A percentile compares a stretch with the other conserved stretches of the same genome.
Conservation (phyloP, 1,140 invertebrate species). For the Leptopilina boulardi region DNA sequence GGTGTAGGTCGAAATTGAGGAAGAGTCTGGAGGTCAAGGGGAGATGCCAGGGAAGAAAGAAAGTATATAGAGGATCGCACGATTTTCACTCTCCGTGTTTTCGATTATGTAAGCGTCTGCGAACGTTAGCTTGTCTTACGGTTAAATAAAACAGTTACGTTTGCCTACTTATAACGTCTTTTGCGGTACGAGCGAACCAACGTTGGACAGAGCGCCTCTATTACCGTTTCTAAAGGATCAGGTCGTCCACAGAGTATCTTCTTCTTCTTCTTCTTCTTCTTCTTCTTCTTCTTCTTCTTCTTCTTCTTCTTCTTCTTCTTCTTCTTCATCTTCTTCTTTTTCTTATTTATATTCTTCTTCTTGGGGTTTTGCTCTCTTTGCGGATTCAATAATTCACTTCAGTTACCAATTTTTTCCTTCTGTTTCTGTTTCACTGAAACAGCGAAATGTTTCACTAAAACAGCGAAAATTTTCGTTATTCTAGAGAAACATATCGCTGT, state of each 20-base stretch:
- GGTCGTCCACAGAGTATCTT: not conserved
- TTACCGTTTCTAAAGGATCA: slow-evolving; percentile 11
- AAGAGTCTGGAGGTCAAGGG: not conserved
- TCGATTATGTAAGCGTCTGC: slow-evolving; percentile 69
- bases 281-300: no score
- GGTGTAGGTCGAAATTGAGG: slow-evolving; percentile 16
- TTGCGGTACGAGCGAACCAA: not conserved
- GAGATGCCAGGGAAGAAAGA: slow-evolving; percentile 53
- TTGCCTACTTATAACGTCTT: slow-evolving; percentile 62
- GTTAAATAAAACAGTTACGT: slow-evolving; percentile 72
- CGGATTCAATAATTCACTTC: no score
- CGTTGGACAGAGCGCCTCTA: not conserved
- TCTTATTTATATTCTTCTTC: no score
- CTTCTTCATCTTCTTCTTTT: no score
- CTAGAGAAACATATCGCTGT: no score
- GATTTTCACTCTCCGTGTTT: slow-evolving; percentile 74
- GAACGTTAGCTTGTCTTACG: slow-evolving; percentile 61
- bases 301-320: no score
- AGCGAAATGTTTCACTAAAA: no score
- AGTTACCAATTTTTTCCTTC: no score
- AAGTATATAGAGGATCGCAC: slow-evolving; percentile 67
- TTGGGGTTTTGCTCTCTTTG: no score
- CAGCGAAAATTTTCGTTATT: no score
- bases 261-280: no score
- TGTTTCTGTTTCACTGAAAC: no score